Evolutionary conservation across 2,888 invertebrate genomes (phyloP), one percentile per base, ranked within the genome.

Genomic region (Auanema sp.): DNA sequence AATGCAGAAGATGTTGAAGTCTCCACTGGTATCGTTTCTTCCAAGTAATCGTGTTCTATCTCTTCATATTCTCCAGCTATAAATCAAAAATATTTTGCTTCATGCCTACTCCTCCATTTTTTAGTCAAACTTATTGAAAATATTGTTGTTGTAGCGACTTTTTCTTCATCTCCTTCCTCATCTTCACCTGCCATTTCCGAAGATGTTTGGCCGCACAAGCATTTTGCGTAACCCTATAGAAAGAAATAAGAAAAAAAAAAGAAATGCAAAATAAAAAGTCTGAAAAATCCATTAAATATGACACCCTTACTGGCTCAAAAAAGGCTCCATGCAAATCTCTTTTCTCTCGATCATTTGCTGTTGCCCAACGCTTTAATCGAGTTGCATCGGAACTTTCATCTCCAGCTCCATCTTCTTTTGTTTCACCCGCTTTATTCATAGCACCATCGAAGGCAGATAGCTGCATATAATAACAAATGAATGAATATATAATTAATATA

Each of bases 391-490:
- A 33, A 33, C 33, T 33, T 33, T 33, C 33, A n/a, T 43, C 42
- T 40, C 44, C 58, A 61, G 58, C 64, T 18, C 56, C 55, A 3
- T 62, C 60, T 41, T 53, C 60, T n/a, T 52, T 58, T 21, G 51
- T 57, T 44, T 69, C 66, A 40, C 76, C 78, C 2, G 79, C 78
- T 57, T 72, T 76, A n/a, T 66, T 66, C 80, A 80, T 80, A 5
- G 78, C 80, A 16, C 74, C 72, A 49, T 80, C 76, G 52, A 80
- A 80, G 4, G 79, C 79, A 3, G 71, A 71, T 40, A 80, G 54
- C 77, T 77, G 33, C 42, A 24, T 51, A 41, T 43, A 18, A 16
- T 12, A 25, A 21, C 14, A 4, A 43, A 47, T 1, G 2, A 41
- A 10, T 57, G 16, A 11, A 8, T 65, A 23, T 41, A 44, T 64